Evolutionary conservation across 2,797 vertebrate species (phyloP), one percentile per base, ranked within the genome.

Genomic region (Sebastes melanostomus): DNA sequence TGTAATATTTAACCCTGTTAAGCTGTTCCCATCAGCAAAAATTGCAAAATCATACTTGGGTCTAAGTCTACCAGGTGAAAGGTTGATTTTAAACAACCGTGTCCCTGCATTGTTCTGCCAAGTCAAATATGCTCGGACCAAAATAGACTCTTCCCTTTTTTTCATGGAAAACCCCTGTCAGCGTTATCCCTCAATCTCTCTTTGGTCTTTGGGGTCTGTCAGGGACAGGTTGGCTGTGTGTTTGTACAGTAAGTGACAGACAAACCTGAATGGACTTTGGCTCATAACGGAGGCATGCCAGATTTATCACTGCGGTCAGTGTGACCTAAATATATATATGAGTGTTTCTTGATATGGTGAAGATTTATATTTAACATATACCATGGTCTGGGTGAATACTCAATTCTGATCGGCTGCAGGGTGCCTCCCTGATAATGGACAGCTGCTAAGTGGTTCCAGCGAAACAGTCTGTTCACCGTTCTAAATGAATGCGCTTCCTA

Each of bases 231-330:
- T 75, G 63, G 2, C 22, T 70, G 25, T 74, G 66, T 88, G 85
- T 90, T 86, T 87, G 67, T 79, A 84, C 81, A 87, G 75, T 87
- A 76, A 56, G 42, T 75, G 75, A 81, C 52, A 67, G 22, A 78
- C 54, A 80, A 70, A 61, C 46, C 60, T 55, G 61, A 86, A 82
- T 66, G 82, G 86, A 90, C 89, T 90, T 75, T 89, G 83, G 34
- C 52, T 87, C 32, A 36, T 38, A 62, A 58, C 18, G 38, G 22
- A 69, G 22, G 7, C 1, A 42, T 87, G 80, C 90, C 87, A 88
- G 63, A 80, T 72, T 46, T 36, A 65, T 80, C 78, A 72, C 10
- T 24, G 18, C 5, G 27, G 77, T 55, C 83, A 84, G 10, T 16
- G 10, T 68, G 63, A 81, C 75, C 38, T 88, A 18, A 50, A 46